These are phyloP conservation scores for Cheumatopsyche charites DNA, from an alignment of 1,140 invertebrate genomes.

Conservation along the genomic window DNA sequence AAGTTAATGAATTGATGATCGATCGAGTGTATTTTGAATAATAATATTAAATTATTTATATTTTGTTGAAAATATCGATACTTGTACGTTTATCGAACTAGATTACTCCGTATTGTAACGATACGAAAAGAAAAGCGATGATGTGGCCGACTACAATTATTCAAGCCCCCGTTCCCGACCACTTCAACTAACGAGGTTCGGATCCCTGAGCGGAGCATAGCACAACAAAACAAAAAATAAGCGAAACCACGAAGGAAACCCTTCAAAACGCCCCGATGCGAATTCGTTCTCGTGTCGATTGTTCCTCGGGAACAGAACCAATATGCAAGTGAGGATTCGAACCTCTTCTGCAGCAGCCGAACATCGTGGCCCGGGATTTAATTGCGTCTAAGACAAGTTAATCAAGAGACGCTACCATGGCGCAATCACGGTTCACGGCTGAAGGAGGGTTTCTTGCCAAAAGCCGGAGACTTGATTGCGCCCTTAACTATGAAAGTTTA, in stretches of 20 bases:
- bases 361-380: conserved; percentile 24
- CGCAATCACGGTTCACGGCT: conserved; percentile 25
- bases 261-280: too few relatives aligned
- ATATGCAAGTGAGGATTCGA: conserved; percentile 10
- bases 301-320: not conserved
- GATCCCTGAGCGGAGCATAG: not conserved
- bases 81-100: too few relatives aligned
- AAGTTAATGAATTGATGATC: too few relatives aligned
- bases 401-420: conserved; percentile 33
- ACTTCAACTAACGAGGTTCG: conserved; percentile 14
- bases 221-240: not conserved
- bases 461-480: conserved; percentile 20
- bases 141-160: conserved; percentile 18
- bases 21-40: too few relatives aligned
- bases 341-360: not conserved
- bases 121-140: not conserved
- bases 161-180: not conserved
- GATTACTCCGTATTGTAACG: not conserved
- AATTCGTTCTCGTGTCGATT: too few relatives aligned
- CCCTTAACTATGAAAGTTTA: conserved; percentile 37
- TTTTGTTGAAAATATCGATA: too few relatives aligned
- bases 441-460: conserved; percentile 12
- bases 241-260: not conserved
- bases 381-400: conserved; percentile 43
- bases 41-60: too few relatives aligned